phyloP scores from a whole-genome alignment of 2,797 vertebrate species.

The Catostomus latipinnis region DNA sequence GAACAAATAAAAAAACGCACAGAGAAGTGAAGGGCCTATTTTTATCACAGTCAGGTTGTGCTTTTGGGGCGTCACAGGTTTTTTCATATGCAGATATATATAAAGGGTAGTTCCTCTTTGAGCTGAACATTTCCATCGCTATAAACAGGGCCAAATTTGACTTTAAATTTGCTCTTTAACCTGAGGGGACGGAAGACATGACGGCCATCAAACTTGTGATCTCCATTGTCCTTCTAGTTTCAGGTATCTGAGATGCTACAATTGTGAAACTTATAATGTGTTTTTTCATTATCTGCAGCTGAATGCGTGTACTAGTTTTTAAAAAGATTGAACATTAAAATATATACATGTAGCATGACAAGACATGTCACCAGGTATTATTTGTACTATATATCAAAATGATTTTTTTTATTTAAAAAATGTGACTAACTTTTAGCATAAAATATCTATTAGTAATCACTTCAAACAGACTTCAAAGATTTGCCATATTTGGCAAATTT shows the following conservation, averaged over 20 bases:
- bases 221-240: constrained; percentile 40
- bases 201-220: constrained; percentile 24
- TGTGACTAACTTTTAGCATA: too few relatives aligned
- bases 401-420: too few relatives aligned
- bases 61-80: not conserved
- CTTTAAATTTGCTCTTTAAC: constrained; percentile 5
- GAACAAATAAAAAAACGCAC: not conserved
- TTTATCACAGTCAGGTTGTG: constrained; percentile 3
- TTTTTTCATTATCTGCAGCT: not conserved
- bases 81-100: not conserved
- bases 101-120: constrained; percentile 28
- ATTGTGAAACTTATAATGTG: not conserved
- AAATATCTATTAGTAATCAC: too few relatives aligned
- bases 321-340: too few relatives aligned
- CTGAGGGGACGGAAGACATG: constrained; percentile 41
- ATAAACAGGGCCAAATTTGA: not conserved
- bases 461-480: not conserved
- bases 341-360: not conserved
- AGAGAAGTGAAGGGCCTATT: too few relatives aligned
- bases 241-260: constrained; percentile 23
- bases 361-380: not conserved
- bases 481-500: not conserved
- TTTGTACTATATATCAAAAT: too few relatives aligned
- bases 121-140: too few relatives aligned
- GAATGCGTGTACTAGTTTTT: not conserved